Conservation (phyloP, 2,888 invertebrate genomes). For the Pheosia gnoma region DNA sequence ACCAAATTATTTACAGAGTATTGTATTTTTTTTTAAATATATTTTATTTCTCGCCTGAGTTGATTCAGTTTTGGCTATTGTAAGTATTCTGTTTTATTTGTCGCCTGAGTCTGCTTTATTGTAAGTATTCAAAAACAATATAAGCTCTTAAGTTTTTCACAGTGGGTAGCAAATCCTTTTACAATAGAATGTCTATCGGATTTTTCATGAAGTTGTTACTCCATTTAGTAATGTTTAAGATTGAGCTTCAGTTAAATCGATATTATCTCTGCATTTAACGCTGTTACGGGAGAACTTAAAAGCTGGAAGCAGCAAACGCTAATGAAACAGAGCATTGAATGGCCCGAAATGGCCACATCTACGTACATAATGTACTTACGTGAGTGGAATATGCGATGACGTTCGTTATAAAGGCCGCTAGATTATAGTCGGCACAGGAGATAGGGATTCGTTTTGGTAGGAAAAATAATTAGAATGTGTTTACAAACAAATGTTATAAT, state of each 20-base stretch:
- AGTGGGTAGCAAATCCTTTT: neutral
- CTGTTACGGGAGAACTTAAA: neutral
- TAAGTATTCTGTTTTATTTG: too few relatives aligned
- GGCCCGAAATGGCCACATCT: constrained; percentile 2
- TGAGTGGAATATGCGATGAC: constrained; percentile 1
- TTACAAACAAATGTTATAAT: neutral
- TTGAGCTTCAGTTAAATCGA: constrained; percentile 1
- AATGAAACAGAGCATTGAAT: constrained; percentile 2
- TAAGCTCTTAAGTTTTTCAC: neutral
- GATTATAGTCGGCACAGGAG: neutral
- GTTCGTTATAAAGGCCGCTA: neutral
- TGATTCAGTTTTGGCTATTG: too few relatives aligned
- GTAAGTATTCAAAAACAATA: too few relatives aligned
- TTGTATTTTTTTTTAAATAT: too few relatives aligned
- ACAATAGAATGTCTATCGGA: neutral
- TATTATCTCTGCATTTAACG: neutral
- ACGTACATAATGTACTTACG: constrained; percentile 2
- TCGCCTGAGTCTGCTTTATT: too few relatives aligned
- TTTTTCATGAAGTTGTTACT: neutral
- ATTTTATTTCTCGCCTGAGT: too few relatives aligned
- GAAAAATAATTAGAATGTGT: constrained; percentile 9
- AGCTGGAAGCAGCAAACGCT: neutral
- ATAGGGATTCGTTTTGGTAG: neutral
- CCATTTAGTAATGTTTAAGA: neutral
- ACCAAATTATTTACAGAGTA: neutral